Base-by-base conservation (phyloP, 2,888 invertebrate genomes). In the Melieria omissa region DNA sequence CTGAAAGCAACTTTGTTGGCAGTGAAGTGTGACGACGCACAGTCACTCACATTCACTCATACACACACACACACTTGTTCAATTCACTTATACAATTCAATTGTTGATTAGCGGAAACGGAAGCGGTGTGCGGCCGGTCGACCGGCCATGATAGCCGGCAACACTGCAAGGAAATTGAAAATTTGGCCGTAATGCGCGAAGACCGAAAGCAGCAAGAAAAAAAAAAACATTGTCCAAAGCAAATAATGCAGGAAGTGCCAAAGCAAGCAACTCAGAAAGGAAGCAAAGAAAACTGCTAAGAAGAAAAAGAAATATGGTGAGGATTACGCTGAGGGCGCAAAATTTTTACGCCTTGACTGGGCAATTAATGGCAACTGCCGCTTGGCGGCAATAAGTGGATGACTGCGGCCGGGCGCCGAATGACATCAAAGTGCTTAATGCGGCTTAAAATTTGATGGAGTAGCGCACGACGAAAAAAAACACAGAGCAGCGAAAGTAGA, bases 71-170 rank as follows among this genome's bases (percentile, higher is more conserved):
- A 52, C 42, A 61, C 61, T 9, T 60, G 61, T 60, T 44, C 60
- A 14, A 52, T 47, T 46, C 44, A 62, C 65, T 70, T 29, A 29
- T 29, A 66, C 65, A 73, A 73, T 70, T 66, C 58, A 66, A 66
- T 65, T 73, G 70, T 66, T 66, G 55, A 70, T 65, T 62, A 66
- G 66, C 66, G 70, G 65, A 69, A 69, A 65, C 65, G 69, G 73
- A 73, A 70, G 49, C 52, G 57, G 52, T 52, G 46, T 7, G 55
- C 49, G 49, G 52, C 44, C 46, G 49, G 52, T 16, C 46, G 45
- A 0, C 1, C 29, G 4, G 49, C 4, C 6, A 16, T 47, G 60
- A 58, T 9, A 60, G 4, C n/a, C 41, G 49, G 44, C 16, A 16
- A 58, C n/a, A 44, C 52, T 62, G 57, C 60, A 65, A 73, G 64